A percentile compares a stretch with the other conserved stretches of the same genome.
These are phyloP conservation scores for Laspeyria flexula DNA, from an alignment of 2,888 invertebrate species.

Conservation along the genomic window DNA sequence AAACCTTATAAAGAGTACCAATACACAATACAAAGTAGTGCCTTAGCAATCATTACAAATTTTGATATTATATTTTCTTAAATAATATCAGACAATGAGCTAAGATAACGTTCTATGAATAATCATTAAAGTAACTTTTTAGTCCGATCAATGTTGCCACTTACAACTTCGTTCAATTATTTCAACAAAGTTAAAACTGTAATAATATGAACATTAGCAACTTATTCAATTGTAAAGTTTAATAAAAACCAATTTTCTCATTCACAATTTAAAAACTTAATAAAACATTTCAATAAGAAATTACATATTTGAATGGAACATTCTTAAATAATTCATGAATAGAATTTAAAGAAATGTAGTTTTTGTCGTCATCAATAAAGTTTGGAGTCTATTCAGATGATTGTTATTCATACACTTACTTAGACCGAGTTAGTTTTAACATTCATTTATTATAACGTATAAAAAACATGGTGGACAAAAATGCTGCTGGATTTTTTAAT, in stretches of 20 bases:
- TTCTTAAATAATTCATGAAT: not conserved
- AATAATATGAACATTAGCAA: constrained; percentile 16
- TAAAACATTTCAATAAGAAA: not conserved
- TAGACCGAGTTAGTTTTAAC: too few relatives aligned
- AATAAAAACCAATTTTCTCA: constrained; percentile 16
- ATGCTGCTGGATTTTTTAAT: too few relatives aligned
- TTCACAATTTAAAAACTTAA: constrained; percentile 3
- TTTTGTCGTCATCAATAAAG: too few relatives aligned
- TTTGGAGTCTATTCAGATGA: too few relatives aligned
- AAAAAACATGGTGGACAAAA: too few relatives aligned
- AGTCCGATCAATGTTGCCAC: constrained; percentile 19
- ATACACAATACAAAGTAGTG: too few relatives aligned
- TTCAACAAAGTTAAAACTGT: constrained; percentile 27
- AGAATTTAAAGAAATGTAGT: not conserved
- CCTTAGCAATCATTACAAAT: too few relatives aligned
- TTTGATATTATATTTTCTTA: not conserved
- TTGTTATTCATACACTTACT: too few relatives aligned
- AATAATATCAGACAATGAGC: not conserved
- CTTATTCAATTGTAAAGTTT: constrained; percentile 12
- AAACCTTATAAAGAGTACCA: too few relatives aligned
- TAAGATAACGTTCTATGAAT: not conserved
- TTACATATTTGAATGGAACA: not conserved
- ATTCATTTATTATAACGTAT: too few relatives aligned
- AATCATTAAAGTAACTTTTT: constrained; percentile 10
- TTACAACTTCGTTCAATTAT: constrained; percentile 17